Evolutionary conservation across 2,797 vertebrate species (phyloP).

Genomic region (Takifugu rubripes): DNA sequence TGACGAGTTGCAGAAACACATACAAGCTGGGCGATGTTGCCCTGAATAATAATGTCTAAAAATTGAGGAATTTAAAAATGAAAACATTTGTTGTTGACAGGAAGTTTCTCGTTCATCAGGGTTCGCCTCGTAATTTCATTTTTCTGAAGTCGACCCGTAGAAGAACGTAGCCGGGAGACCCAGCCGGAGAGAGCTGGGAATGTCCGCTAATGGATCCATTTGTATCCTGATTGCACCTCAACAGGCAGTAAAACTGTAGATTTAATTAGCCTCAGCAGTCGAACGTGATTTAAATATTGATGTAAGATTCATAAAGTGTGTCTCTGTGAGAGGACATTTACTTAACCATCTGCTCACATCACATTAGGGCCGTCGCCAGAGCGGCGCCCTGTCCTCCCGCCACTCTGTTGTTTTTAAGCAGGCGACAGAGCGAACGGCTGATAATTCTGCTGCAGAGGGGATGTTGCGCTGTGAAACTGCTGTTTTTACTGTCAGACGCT

Average conservation of each 20-base stretch:
- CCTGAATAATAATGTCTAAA: conserved; percentile 11
- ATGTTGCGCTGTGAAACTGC: conserved; percentile 20
- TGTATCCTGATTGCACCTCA: conserved; percentile 32
- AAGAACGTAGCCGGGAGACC: too few species aligned
- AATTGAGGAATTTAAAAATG: conserved; percentile 8
- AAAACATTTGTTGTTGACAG: neutral
- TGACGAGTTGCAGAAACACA: conserved; percentile 31
- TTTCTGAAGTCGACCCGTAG: neutral
- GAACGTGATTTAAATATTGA: conserved; percentile 39
- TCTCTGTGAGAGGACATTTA: neutral
- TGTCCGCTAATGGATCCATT: conserved; percentile 9
- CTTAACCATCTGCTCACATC: conserved; percentile 14
- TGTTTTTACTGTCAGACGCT: conserved; percentile 57
- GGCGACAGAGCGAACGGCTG: conserved; percentile 37
- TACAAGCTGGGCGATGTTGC: conserved; percentile 15
- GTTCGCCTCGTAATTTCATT: conserved; percentile 7
- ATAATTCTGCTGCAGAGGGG: conserved; percentile 33
- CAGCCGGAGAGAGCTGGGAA: too few species aligned
- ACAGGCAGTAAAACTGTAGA: conserved; percentile 18
- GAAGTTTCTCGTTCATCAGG: neutral
- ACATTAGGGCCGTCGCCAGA: neutral
- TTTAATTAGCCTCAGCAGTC: conserved; percentile 42
- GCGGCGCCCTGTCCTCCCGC: conserved; percentile 12
- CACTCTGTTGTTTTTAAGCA: conserved; percentile 7
- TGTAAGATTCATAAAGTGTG: too few species aligned